Percentiles rank a stretch among this genome's conserved stretches.
Evolutionary conservation across 30 jellyfish, hydroid and myxozoan genomes (phyloP).

Genomic region (Pelagia noctiluca): DNA sequence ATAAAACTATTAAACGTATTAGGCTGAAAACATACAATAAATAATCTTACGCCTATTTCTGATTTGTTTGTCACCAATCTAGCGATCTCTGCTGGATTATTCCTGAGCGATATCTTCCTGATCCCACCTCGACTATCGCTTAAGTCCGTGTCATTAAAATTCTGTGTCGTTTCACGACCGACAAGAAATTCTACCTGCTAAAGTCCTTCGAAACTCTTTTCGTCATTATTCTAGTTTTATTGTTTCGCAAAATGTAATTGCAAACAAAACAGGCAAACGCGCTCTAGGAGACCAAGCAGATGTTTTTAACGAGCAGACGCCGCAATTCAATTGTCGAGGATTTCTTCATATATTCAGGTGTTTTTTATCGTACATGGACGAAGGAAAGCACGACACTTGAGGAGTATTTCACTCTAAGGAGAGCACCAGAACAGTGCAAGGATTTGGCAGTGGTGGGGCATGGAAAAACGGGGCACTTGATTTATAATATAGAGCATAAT

Average conservation of each 20-base stretch:
- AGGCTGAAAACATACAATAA: too few relatives aligned
- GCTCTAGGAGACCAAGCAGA: constrained; percentile 51
- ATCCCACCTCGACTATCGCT: background rate
- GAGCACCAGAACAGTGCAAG: too few relatives aligned
- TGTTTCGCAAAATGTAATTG: constrained; percentile 46
- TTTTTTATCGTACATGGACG: background rate
- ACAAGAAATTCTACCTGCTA: constrained; percentile 65
- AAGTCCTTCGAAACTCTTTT: constrained; percentile 7
- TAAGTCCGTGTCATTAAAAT: background rate
- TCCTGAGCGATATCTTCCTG: background rate
- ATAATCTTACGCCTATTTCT: too few relatives aligned
- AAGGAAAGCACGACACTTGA: background rate
- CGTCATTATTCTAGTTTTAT: constrained; percentile 58
- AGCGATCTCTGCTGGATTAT: too few relatives aligned
- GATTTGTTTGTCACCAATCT: too few relatives aligned
- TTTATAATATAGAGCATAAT: too few relatives aligned
- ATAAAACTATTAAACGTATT: too few relatives aligned
- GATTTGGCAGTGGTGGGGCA: too few relatives aligned
- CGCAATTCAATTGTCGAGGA: background rate
- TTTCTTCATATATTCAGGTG: background rate
- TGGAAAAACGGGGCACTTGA: too few relatives aligned
- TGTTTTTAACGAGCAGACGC: constrained; percentile 32
- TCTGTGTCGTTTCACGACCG: background rate
- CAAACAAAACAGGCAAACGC: constrained; percentile 80
- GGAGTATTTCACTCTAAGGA: too few relatives aligned